These are phyloP conservation scores for Hydrophis major DNA, from an alignment of 2,797 vertebrate genomes.

Conservation along the genomic window DNA sequence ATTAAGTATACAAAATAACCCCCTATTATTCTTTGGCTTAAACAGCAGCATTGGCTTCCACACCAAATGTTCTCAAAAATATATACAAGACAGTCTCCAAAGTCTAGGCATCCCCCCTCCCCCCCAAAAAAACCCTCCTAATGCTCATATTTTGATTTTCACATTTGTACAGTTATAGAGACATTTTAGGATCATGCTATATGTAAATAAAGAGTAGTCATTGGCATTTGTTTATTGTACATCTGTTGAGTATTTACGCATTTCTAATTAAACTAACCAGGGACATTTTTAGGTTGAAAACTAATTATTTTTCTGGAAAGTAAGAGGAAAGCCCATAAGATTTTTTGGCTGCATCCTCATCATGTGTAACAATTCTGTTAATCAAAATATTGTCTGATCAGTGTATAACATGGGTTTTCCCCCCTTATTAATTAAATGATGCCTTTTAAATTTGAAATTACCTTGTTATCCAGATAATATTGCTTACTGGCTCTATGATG, in stretches of 20 bases:
- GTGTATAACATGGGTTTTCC: background rate
- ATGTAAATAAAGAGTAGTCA: constrained; percentile 2
- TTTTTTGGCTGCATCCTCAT: constrained; percentile 22
- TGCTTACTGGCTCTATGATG: background rate
- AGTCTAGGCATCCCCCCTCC: background rate
- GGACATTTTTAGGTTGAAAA: constrained; percentile 12
- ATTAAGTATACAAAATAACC: background rate
- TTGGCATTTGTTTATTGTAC: constrained; percentile 12
- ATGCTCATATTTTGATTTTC: background rate
- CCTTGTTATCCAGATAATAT: constrained; percentile 15
- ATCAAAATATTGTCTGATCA: constrained; percentile 34
- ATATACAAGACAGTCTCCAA: background rate
- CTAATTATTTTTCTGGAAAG: constrained; percentile 27
- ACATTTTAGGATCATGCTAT: background rate
- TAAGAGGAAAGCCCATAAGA: constrained; percentile 5
- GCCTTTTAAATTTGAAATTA: constrained; percentile 21
- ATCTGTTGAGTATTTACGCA: constrained; percentile 10
- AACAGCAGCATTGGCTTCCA: background rate
- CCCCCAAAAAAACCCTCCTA: background rate
- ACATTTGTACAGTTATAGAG: background rate
- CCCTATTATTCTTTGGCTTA: background rate
- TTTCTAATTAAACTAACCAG: constrained; percentile 22
- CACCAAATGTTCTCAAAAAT: background rate
- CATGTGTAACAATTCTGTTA: constrained; percentile 22
- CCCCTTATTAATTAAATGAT: constrained; percentile 19